These are phyloP conservation scores for Hylaeus anthracinus DNA, from an alignment of 1,140 invertebrate genomes.

Conservation along the genomic window DNA sequence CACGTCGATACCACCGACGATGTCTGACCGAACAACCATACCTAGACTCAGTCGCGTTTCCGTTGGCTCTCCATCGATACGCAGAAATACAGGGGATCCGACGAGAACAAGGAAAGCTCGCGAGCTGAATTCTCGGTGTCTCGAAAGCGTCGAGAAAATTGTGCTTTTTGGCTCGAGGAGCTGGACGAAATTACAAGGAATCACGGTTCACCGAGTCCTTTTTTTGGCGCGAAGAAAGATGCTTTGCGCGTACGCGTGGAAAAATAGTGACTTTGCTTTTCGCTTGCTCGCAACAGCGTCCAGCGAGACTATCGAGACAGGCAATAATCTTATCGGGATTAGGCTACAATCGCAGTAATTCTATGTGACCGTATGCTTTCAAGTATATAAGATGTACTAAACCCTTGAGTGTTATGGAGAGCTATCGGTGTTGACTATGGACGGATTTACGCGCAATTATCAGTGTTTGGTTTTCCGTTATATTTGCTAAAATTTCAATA, in stretches of 20 bases:
- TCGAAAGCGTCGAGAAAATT: constrained; percentile 50
- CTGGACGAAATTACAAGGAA: constrained; percentile 67
- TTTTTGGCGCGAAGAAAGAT: constrained; percentile 39
- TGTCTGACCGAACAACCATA: no score
- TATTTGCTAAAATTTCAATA: no score
- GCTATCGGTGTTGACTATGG: no score
- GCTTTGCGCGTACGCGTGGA: constrained; percentile 6
- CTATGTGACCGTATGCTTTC: no score
- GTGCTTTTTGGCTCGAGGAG: constrained; percentile 58
- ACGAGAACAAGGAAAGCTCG: constrained; percentile 37
- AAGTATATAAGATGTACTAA: no score
- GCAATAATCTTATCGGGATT: no score
- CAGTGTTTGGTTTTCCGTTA: no score
- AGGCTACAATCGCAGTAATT: no score
- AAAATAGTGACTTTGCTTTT: neutral
- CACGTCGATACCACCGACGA: no score
- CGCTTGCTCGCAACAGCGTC: neutral
- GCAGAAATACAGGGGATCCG: neutral
- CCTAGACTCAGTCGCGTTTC: neutral
- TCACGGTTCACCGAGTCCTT: constrained; percentile 51
- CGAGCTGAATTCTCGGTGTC: constrained; percentile 29
- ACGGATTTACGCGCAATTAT: no score
- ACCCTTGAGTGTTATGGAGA: no score
- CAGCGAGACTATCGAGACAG: no score
- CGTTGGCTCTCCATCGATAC: neutral